Base-by-base conservation (phyloP, 2,888 invertebrate species). In the Ornithoptera alexandrae region DNA sequence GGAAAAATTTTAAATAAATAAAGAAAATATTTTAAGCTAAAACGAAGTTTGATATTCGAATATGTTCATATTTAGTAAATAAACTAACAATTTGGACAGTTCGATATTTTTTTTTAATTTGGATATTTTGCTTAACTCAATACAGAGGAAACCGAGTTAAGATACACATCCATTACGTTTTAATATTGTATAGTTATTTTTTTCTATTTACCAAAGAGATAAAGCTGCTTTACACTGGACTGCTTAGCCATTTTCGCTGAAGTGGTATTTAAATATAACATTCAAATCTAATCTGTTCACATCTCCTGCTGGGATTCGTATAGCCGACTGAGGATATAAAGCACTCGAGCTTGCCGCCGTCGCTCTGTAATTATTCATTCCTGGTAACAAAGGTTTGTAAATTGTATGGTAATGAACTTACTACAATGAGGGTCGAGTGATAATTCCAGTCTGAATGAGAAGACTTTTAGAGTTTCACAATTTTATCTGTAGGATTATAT, bases 321-420 rank as follows among this genome's bases (percentile, higher is more conserved):
- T 39, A 64, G 57, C 68, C n/a, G 15, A 20, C 20, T 46, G 20
- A 57, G 65, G 59, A 70, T 62, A 36, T 62, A 62, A 69, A 69
- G 64, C 53, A 36, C 42, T 62, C 59, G 17, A 30, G 57, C 46
- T 30, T 57, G 57, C 15, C 30, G 30, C 22, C 39, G 57, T 57
- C 39, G 57, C 24, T 58, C 56, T 30, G 17, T 65, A 62, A 65
- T 69, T 69, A 69, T 69, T 65, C 69, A 66, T 36, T 56, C 30
- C 20, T 18, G 36, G 42, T 46, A 46, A 65, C 69, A 65, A 57
- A 65, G 65, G n/a, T 30, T 57, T 69, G 65, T 61, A 53, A 69
- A 65, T 69, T 65, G 59, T 63, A 59, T 68, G 36, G 22, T 68
- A 64, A 60, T 63, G 24, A 39, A 24, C 30, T 68, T 62, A 22